Evolutionary conservation across 2,113 vertebrate genomes (phyloP).

Genomic region (Accipiter cooperii): DNA sequence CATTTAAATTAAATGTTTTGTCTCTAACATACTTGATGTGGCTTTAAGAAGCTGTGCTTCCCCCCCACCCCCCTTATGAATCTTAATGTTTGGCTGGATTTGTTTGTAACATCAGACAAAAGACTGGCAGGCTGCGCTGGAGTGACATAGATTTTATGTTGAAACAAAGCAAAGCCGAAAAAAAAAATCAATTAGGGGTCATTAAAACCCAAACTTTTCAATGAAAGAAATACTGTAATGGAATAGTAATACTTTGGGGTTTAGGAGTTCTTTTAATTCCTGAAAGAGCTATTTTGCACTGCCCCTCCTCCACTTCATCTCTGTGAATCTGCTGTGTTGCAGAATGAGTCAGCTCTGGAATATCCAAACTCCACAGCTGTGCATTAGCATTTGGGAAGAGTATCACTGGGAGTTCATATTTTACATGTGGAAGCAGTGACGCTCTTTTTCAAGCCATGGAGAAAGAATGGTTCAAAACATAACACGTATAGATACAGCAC

Average conservation of each 20-base stretch:
- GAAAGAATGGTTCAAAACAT: background rate
- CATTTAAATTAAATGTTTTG: slow-evolving; percentile 66
- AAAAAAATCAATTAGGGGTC: slow-evolving; percentile 25
- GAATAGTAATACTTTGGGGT: background rate
- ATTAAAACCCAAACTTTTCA: slow-evolving; percentile 44
- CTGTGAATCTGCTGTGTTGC: slow-evolving; percentile 33
- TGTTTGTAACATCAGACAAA: slow-evolving; percentile 68
- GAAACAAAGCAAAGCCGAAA: slow-evolving; percentile 41
- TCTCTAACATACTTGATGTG: slow-evolving; percentile 64
- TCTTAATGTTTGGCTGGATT: slow-evolving; percentile 66
- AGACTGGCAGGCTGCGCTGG: slow-evolving; percentile 37
- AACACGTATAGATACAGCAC: background rate
- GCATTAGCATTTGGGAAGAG: slow-evolving; percentile 52
- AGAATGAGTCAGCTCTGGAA: slow-evolving; percentile 59
- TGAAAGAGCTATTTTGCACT: slow-evolving; percentile 1
- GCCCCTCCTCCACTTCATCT: slow-evolving; percentile 41
- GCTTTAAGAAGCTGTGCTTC: slow-evolving; percentile 48
- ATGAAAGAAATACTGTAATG: slow-evolving; percentile 41
- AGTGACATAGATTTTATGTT: slow-evolving; percentile 51
- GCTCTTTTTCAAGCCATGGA: background rate
- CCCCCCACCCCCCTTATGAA: slow-evolving; percentile 45
- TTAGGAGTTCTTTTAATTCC: slow-evolving; percentile 15
- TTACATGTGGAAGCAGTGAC: slow-evolving; percentile 13
- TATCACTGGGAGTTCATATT: background rate
- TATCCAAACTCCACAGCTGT: slow-evolving; percentile 54